A percentile compares a stretch with the other conserved stretches of the same genome.
Conservation (phyloP, 2,797 vertebrate genomes). For the Masticophis lateralis region DNA sequence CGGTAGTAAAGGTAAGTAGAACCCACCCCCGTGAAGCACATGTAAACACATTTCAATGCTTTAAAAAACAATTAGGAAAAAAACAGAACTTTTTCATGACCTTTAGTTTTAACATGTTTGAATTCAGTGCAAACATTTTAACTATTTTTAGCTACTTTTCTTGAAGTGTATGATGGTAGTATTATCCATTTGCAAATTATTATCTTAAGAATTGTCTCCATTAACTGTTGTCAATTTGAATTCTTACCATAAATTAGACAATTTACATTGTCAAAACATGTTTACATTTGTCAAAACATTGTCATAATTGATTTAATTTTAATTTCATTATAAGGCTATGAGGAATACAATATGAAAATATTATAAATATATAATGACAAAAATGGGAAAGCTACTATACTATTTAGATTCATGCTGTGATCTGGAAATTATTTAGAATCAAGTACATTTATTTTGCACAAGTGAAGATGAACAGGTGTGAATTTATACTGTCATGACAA, state of each 20-base stretch:
- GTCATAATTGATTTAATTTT: constrained; percentile 17
- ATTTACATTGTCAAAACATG: neutral
- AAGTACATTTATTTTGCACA: neutral
- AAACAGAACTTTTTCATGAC: constrained; percentile 5
- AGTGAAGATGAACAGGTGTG: neutral
- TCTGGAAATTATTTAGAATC: neutral
- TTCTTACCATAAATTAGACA: constrained; percentile 20
- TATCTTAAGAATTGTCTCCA: neutral
- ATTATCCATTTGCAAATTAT: neutral
- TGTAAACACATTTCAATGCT: neutral
- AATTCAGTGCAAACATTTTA: neutral
- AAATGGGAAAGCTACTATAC: constrained; percentile 33
- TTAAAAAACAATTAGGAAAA: neutral
- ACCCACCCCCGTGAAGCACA: too few relatives aligned
- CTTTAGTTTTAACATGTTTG: constrained; percentile 26
- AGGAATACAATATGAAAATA: neutral
- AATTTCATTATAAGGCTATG: constrained; percentile 14
- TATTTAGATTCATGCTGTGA: constrained; percentile 3
- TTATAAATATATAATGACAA: neutral
- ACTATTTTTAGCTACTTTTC: constrained; percentile 26
- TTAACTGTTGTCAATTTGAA: constrained; percentile 21
- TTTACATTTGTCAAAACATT: constrained; percentile 3
- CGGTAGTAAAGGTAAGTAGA: too few relatives aligned
- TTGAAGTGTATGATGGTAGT: constrained; percentile 24
- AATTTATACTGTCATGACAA: neutral